Base-by-base conservation (phyloP, 2,797 vertebrate genomes). In the Carduelis carduelis region DNA sequence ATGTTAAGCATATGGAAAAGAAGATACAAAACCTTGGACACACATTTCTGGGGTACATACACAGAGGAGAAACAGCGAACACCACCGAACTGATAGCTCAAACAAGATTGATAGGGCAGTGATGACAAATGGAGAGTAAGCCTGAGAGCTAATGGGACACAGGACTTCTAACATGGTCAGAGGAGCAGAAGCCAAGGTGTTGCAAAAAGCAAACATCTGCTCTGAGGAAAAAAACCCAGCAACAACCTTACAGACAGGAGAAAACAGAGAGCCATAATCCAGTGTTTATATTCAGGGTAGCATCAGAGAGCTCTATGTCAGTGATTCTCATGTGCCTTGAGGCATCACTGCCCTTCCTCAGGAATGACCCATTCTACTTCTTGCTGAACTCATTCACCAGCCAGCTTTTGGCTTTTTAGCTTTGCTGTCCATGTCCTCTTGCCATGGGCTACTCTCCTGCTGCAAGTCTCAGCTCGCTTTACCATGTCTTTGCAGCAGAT, bases 71-170 rank as follows among this genome's bases (percentile, higher is more conserved):
- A 76, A 53, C 34, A 72, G 39, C 0, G 0, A 79, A 34, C 2
- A 6, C 1, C n/a, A 27, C 46, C 0, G 0, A 16, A 35, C 7
- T 65, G 39, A 26, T 23, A 23, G 44, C 68, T 52, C 71, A 61
- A 82, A 87, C 18, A 61, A 85, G 12, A 11, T 26, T 63, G 3
- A 3, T 0, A 41, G 22, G 71, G 39, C n/a, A 69, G 22, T 10
- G 9, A 57, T 34, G 22, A 64, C 24, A 84, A 88, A 61, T 15
- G 59, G 39, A 43, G 32, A 55, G 41, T 65, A 55, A 85, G 18
- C 26, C 71, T 49, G 41, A 63, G 44, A 77, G 27, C 23, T 74
- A 74, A 77, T 24, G 49, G 47, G 34, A 43, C 34, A 46, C 14
- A 11, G 27, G 43, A 32, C 26, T 77, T 5, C 3, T 82, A 65